A percentile compares a stretch with the other conserved stretches of the same genome.
Conservation (phyloP, 2,888 invertebrate species). For the Atethmia centrago region DNA sequence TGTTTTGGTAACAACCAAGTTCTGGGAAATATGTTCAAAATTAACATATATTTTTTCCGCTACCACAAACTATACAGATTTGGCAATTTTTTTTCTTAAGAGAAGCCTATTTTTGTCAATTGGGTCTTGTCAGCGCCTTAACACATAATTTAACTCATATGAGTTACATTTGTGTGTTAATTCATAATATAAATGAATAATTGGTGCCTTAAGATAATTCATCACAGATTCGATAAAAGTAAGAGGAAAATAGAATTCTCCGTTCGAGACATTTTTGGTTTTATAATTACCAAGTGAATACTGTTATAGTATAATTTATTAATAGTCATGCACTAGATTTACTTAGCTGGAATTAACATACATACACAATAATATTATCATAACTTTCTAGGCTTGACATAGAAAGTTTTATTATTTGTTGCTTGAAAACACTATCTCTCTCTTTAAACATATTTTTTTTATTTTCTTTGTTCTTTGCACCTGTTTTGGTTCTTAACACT, state of each 20-base stretch:
- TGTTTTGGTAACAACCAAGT: too few relatives aligned
- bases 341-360: constrained; percentile 49
- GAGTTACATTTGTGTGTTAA: neutral
- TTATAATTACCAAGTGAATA: neutral
- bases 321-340: constrained; percentile 52
- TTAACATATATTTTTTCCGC: too few relatives aligned
- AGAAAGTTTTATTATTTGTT: constrained; percentile 43
- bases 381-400: constrained; percentile 48
- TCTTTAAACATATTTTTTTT: too few relatives aligned
- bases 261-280: neutral
- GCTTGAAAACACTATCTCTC: too few relatives aligned
- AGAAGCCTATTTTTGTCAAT: too few relatives aligned
- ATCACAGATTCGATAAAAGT: neutral
- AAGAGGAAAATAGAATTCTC: neutral
- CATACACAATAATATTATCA: constrained; percentile 40
- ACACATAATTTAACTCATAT: too few relatives aligned
- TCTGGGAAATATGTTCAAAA: too few relatives aligned
- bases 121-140: too few relatives aligned
- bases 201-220: neutral
- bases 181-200: neutral
- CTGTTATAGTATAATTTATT: constrained; percentile 35
- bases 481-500: too few relatives aligned
- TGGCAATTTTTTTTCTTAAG: too few relatives aligned
- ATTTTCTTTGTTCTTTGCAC: too few relatives aligned
- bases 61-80: too few relatives aligned